Conservation (phyloP, 2,113 vertebrate genomes). For the Vanacampus margaritifer region DNA sequence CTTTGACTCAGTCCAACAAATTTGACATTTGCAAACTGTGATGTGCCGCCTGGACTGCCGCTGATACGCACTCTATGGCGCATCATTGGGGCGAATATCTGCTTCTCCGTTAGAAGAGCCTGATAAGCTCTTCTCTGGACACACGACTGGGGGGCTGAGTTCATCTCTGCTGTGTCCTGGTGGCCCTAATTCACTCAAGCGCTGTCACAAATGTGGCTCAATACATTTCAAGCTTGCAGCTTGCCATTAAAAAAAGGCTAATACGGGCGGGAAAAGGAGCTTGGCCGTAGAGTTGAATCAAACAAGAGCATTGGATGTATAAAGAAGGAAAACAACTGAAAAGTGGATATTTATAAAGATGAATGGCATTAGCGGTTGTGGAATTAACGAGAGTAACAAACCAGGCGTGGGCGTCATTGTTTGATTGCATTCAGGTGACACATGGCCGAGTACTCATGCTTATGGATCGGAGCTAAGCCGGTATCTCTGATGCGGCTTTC, state of each 20-base stretch:
- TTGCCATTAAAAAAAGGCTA: conserved; percentile 11
- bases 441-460: conserved; percentile 18
- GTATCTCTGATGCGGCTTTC: conserved; percentile 34
- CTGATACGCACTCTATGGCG: conserved; percentile 43
- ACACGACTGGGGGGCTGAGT: conserved; percentile 14
- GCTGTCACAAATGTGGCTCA: conserved; percentile 57
- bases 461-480: conserved; percentile 50
- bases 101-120: conserved; percentile 32
- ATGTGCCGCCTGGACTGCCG: conserved; percentile 27
- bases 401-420: conserved; percentile 46
- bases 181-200: conserved; percentile 59
- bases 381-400: conserved; percentile 56
- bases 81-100: conserved; percentile 39
- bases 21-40: conserved; percentile 50
- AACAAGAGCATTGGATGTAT: conserved; percentile 46
- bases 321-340: conserved; percentile 22
- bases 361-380: conserved; percentile 41
- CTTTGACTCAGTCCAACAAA: conserved; percentile 15
- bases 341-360: conserved; percentile 50
- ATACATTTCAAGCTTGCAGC: conserved; percentile 22
- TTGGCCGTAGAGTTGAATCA: conserved; percentile 14
- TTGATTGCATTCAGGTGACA: conserved; percentile 39
- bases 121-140: conserved; percentile 52
- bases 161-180: conserved; percentile 33
- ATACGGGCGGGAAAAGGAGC: conserved; percentile 1